Evolutionary conservation across 1,140 invertebrate genomes (phyloP).

Genomic region (Euura saliciscinereae): DNA sequence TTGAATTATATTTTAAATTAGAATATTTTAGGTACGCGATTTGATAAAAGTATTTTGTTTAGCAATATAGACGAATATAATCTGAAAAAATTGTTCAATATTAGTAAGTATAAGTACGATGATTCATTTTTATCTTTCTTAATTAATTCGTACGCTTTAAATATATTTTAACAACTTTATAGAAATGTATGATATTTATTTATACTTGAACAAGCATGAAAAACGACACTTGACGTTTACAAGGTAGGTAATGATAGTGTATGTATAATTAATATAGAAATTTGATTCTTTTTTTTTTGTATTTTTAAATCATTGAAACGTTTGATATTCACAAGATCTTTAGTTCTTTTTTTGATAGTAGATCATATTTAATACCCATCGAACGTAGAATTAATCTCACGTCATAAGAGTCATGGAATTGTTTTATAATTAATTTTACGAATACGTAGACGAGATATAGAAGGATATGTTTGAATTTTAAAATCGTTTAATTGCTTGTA

Average conservation of each 20-base stretch:
- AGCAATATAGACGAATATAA: constrained; percentile 7
- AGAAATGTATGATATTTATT: background rate
- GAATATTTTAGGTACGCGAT: background rate
- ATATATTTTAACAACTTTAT: background rate
- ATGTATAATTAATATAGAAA: background rate
- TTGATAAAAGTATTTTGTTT: background rate
- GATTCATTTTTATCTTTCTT: background rate
- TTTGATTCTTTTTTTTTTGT: background rate
- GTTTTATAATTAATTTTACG: background rate
- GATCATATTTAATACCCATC: background rate
- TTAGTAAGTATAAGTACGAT: background rate
- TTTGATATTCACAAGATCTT: background rate
- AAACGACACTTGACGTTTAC: background rate
- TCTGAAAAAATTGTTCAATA: constrained; percentile 4
- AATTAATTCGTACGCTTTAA: background rate
- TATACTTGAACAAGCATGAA: background rate
- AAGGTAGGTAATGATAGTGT: background rate
- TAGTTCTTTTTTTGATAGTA: background rate
- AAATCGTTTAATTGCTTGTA: constrained; percentile 7
- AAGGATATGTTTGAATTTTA: constrained; percentile 1
- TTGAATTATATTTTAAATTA: background rate
- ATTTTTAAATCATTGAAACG: background rate
- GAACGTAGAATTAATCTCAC: background rate
- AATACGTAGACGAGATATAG: background rate
- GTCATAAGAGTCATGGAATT: background rate